Conservation (phyloP, 2,888 invertebrate genomes). For the Xestobium rufovillosum region DNA sequence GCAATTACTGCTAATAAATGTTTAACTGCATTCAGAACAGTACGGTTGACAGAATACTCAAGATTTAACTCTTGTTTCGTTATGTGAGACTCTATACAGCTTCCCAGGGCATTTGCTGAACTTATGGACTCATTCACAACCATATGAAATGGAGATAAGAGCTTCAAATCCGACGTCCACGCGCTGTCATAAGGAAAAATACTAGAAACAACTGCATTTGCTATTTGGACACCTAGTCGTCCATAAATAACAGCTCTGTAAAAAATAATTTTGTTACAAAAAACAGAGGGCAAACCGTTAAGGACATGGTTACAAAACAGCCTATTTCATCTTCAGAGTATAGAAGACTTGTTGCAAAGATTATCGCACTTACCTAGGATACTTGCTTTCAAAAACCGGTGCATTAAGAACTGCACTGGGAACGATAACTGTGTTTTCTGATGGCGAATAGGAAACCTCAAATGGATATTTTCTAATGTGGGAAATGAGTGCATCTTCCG, state of each 20-base stretch:
- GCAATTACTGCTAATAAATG: constrained; percentile 36
- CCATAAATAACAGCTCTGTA: constrained; percentile 47
- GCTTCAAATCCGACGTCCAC: constrained; percentile 41
- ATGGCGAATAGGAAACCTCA: constrained; percentile 39
- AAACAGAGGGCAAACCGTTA: neutral
- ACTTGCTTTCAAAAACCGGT: constrained; percentile 42
- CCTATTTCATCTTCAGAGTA: constrained; percentile 3
- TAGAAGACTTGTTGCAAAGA: neutral
- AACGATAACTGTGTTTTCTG: constrained; percentile 44
- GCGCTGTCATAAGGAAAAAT: constrained; percentile 40
- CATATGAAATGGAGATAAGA: constrained; percentile 38
- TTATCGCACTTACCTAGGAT: constrained; percentile 39
- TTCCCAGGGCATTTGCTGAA: constrained; percentile 22
- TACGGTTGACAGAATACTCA: constrained; percentile 31
- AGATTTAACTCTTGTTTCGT: constrained; percentile 26
- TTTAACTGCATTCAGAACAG: constrained; percentile 33
- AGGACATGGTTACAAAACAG: no score
- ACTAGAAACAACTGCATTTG: constrained; percentile 42
- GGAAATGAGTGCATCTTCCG: constrained; percentile 33
- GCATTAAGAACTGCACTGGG: constrained; percentile 42
- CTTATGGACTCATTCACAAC: constrained; percentile 37
- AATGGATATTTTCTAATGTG: constrained; percentile 24
- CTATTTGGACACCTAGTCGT: constrained; percentile 44
- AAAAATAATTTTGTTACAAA: constrained; percentile 16
- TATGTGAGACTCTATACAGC: constrained; percentile 29